Evolutionary conservation across 2,888 invertebrate species (phyloP).

Genomic region (Electrophaes corylata): DNA sequence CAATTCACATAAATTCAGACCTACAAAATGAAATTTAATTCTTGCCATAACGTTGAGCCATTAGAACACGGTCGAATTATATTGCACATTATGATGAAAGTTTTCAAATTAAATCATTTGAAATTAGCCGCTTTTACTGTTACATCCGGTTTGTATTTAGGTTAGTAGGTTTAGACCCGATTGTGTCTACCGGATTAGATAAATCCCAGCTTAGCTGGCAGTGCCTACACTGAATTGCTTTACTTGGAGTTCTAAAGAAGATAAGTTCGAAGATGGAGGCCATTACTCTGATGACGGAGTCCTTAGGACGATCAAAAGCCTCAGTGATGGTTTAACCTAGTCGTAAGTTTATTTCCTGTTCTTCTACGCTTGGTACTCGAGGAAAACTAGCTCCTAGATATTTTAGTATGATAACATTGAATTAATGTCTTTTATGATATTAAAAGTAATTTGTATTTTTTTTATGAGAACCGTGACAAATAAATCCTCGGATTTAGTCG

Average conservation of each 20-base stretch:
- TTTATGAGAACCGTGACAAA: too few species aligned
- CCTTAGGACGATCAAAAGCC: too few species aligned
- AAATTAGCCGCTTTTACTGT: constrained; percentile 28
- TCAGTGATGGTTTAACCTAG: too few species aligned
- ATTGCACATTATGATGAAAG: constrained; percentile 34
- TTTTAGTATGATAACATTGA: too few species aligned
- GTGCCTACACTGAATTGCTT: constrained; percentile 6
- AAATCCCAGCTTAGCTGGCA: constrained; percentile 1
- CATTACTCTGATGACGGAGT: not conserved
- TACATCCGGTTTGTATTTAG: constrained; percentile 26
- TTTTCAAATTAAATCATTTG: constrained; percentile 34
- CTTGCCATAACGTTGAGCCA: constrained; percentile 50
- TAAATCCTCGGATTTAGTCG: too few species aligned
- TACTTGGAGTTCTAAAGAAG: constrained; percentile 3
- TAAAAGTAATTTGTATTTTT: too few species aligned
- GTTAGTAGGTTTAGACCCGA: constrained; percentile 15
- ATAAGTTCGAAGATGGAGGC: not conserved
- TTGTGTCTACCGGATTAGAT: constrained; percentile 1
- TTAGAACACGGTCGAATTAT: constrained; percentile 43
- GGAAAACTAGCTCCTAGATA: too few species aligned
- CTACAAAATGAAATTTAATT: constrained; percentile 68
- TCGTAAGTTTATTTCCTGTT: too few species aligned
- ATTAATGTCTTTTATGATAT: too few species aligned
- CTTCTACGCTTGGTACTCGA: too few species aligned
- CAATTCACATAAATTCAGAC: constrained; percentile 68